Conservation (phyloP, 2,888 invertebrate genomes). For the Odontothrips loti region DNA sequence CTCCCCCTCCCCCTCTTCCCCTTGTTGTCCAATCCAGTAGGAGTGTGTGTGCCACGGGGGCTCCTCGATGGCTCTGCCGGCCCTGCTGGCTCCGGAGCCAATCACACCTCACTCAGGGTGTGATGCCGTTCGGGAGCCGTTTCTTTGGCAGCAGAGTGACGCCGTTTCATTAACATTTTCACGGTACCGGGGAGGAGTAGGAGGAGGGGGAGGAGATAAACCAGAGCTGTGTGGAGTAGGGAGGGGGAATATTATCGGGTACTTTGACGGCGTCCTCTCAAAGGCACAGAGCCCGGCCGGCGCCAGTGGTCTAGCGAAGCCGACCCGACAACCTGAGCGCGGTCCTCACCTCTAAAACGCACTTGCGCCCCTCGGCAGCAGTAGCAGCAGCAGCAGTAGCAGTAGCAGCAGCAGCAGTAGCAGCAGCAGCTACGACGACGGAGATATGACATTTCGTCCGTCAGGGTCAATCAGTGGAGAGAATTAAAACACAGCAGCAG, state of each 20-base stretch:
- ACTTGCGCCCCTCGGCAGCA: too few relatives aligned
- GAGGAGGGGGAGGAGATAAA: not conserved
- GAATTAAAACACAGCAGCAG: too few relatives aligned
- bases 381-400: too few relatives aligned
- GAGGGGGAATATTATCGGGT: not conserved
- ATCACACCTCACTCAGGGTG: not conserved
- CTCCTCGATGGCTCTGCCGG: not conserved
- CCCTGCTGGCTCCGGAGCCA: not conserved
- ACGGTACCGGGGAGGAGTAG: not conserved
- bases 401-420: too few relatives aligned
- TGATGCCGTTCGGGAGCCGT: not conserved
- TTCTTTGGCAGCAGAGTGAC: constrained; percentile 2
- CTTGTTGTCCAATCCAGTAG: too few relatives aligned
- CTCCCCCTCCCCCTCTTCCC: not conserved
- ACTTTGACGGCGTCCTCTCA: not conserved
- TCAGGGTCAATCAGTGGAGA: too few relatives aligned
- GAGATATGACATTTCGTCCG: too few relatives aligned
- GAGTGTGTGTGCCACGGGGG: too few relatives aligned
- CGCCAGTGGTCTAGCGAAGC: too few relatives aligned
- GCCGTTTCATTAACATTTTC: constrained; percentile 24
- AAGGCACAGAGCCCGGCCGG: not conserved
- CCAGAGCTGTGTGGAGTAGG: not conserved
- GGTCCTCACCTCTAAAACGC: too few relatives aligned
- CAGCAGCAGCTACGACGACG: too few relatives aligned
- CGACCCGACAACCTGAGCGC: too few relatives aligned